Percentiles rank a stretch among this genome's conserved stretches.
phyloP scores from a whole-genome alignment of 2,113 vertebrate species.

The Varanus salvator region DNA sequence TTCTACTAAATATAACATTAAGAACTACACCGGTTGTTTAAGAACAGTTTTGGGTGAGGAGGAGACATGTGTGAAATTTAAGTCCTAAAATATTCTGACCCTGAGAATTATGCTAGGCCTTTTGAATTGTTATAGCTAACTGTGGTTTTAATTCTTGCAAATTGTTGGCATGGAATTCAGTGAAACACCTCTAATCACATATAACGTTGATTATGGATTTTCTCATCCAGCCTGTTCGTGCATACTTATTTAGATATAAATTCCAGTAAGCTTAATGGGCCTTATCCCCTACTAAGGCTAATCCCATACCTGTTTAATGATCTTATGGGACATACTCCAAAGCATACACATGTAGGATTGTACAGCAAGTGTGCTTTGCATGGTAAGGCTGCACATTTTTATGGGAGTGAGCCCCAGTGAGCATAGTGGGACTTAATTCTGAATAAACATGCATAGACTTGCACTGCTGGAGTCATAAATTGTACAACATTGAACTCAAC shows the following conservation, averaged over 20 bases:
- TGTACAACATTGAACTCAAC: background rate
- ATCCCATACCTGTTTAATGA: too few relatives aligned
- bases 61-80: background rate
- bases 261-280: background rate
- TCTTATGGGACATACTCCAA: too few relatives aligned
- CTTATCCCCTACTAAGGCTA: too few relatives aligned
- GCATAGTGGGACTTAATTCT: background rate
- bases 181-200: background rate
- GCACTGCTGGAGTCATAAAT: background rate
- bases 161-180: background rate
- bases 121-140: background rate
- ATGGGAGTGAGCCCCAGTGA: background rate
- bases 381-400: background rate
- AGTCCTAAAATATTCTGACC: conserved; percentile 4
- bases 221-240: background rate
- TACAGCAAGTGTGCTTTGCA: background rate
- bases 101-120: background rate
- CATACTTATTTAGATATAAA: background rate
- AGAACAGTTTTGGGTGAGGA: background rate
- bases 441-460: background rate
- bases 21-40: background rate
- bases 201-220: background rate
- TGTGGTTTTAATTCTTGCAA: background rate
- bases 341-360: too few relatives aligned
- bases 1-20: background rate